Base-by-base conservation (phyloP, 2,888 invertebrate species). In the Nymphalis urticae region DNA sequence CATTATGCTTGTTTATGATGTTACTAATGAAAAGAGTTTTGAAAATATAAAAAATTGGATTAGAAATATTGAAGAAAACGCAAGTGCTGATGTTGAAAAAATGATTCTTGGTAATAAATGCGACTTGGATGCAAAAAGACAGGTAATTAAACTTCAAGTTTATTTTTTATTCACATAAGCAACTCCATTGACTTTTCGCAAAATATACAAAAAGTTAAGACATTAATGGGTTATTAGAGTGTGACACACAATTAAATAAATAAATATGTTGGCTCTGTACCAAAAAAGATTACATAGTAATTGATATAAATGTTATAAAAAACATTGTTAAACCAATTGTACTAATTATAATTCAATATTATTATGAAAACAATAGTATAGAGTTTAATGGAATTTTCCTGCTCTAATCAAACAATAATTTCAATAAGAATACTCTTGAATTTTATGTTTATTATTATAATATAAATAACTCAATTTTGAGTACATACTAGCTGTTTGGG, bases 11-110 rank as follows among this genome's bases (percentile, higher is more conserved):
- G 99, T 99, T 51, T 99, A 99, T 90, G 99, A 99, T 91, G 99
- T 99, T 78, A 99, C 99, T 80, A 99, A 98, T 93, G 99, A 98
- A 85, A 99, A 99, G 92, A 98, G 98, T 79, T 99, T 99, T 93
- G 98, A 99, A 90, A 99, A 99, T 86, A 99, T 99, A 69, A 98
- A 98, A 86, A 99, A 99, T 88, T 99, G 99, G 99, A 98, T 99
- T 77, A 94, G 99, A 82, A 99, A 99, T 92, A 99, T 99, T 84
- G 99, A 99, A 88, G 99, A 99, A 92, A 98, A 99, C 94, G 99
- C 99, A 19, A 98, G 98, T 62, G 97, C 98, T 21, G 99, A 99
- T 93, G 99, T 99, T 47, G 99, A 99, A 87, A 98, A 98, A 93
- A 99, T 99, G 99, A 95, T 99, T 76, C 94, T 99, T 83, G 99